phyloP scores from a whole-genome alignment of 2,888 invertebrate species.

The Cephus runcator region DNA sequence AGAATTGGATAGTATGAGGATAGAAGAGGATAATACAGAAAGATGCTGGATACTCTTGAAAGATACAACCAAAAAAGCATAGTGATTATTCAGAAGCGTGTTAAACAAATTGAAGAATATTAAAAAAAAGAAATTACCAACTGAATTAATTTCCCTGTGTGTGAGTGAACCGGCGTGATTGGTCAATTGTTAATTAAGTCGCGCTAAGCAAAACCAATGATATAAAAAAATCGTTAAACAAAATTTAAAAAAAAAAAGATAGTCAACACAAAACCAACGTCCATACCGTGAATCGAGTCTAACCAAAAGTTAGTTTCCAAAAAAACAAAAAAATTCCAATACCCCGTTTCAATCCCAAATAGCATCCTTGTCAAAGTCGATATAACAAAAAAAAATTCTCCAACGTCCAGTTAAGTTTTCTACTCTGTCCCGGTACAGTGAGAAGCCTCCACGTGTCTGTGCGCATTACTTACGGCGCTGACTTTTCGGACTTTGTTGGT shows the following conservation, averaged over 20 bases:
- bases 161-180: neutral
- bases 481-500: slow-evolving; percentile 86
- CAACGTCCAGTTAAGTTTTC: neutral
- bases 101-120: neutral
- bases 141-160: neutral
- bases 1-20: neutral
- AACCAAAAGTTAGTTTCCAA: neutral
- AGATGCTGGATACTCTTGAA: too few species aligned
- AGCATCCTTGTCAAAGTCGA: neutral
- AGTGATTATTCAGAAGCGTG: neutral
- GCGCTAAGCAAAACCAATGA: neutral
- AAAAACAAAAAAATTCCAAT: too few species aligned
- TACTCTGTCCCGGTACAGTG: neutral
- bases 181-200: neutral
- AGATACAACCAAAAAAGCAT: neutral
- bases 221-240: neutral
- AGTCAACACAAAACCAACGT: too few species aligned
- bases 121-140: neutral
- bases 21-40: neutral
- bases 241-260: too few species aligned
- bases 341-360: neutral
- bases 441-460: neutral
- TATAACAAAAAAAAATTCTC: neutral
- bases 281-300: too few species aligned
- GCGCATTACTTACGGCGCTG: slow-evolving; percentile 79